A percentile compares a stretch with the other conserved stretches of the same genome.
Evolutionary conservation across 2,113 vertebrate species (phyloP).

Genomic region (Perccottus glenii): DNA sequence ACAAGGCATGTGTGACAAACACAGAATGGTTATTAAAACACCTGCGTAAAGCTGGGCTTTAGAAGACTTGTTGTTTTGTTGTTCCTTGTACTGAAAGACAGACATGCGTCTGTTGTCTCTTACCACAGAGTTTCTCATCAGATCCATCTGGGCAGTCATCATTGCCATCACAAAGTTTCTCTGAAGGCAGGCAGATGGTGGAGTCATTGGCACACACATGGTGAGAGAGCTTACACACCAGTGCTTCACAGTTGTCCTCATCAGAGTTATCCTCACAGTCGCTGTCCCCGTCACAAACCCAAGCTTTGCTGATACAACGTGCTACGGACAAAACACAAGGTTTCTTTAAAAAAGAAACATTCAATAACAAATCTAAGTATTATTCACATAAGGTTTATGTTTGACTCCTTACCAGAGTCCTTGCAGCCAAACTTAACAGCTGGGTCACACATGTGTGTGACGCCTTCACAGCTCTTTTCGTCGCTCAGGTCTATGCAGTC

Average conservation of each 20-base stretch:
- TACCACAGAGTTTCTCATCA: constrained; percentile 95
- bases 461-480: constrained; percentile 95
- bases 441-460: constrained; percentile 94
- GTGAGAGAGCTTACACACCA: constrained; percentile 93
- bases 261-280: constrained; percentile 97
- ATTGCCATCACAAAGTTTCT: constrained; percentile 91
- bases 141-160: constrained; percentile 93
- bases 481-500: constrained; percentile 98
- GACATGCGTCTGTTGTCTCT: constrained; percentile 35
- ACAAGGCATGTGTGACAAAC: not conserved
- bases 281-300: constrained; percentile 95
- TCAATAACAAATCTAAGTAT: too few species aligned
- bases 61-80: constrained; percentile 5
- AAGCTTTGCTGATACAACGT: constrained; percentile 97
- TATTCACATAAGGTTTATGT: not conserved
- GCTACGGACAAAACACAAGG: constrained; percentile 66
- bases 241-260: constrained; percentile 93
- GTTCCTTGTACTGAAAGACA: constrained; percentile 20
- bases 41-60: constrained; percentile 7
- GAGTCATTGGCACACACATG: constrained; percentile 93
- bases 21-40: constrained; percentile 5
- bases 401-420: constrained; percentile 82
- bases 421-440: constrained; percentile 96
- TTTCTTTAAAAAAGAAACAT: not conserved
- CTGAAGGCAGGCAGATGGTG: constrained; percentile 90